Evolutionary conservation across 53 echinoderm and acorn worm species (phyloP), one percentile per base, ranked within the genome.

Genomic region (Luidia sarsii): DNA sequence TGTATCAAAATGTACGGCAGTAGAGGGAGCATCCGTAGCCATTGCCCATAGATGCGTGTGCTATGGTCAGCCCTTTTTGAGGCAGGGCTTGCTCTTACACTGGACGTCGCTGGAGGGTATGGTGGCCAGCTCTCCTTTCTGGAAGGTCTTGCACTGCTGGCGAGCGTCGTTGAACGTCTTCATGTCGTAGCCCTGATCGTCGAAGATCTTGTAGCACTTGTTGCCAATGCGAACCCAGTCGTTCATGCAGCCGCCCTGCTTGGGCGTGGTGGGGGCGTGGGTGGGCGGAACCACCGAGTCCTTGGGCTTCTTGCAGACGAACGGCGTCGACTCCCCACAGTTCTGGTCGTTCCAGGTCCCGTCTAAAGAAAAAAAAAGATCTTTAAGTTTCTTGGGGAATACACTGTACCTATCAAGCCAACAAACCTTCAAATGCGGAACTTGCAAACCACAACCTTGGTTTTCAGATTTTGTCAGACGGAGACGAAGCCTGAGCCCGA

Each of bases 321-420:
- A 94, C 0, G 83, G 52, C 13, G 52, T 46, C 0, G 68, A 63
- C n/a, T 86, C 82, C 11, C 91, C 94, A 51, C 94, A 94, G 62
- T 88, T 89, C 37, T 84, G 68, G 65, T 94, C 94, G 67, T 94
- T 91, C 94, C 94, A 94, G 0, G 3, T 31, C 20, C 91, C 94
- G 50, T 7, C 87, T 41, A 27, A 49, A 52, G 41, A 2, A 38
- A 21, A 64, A 59, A 46, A 27, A 8, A 67, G 60, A 27, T 29
- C 33, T 8, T 54, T 54, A 54, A 54, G 14, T 19, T n/a, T n/a
- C n/a, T n/a, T n/a, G n/a, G n/a, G n/a, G n/a, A n/a, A n/a, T n/a
- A n/a, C n/a, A n/a, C n/a, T n/a, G n/a, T n/a, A n/a, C n/a, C n/a
- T n/a, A n/a, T n/a, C n/a, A n/a, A n/a, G n/a, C n/a, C n/a, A n/a